Evolutionary conservation across 2,888 invertebrate genomes (phyloP), one percentile per base, ranked within the genome.

Genomic region (Dicycla oo): DNA sequence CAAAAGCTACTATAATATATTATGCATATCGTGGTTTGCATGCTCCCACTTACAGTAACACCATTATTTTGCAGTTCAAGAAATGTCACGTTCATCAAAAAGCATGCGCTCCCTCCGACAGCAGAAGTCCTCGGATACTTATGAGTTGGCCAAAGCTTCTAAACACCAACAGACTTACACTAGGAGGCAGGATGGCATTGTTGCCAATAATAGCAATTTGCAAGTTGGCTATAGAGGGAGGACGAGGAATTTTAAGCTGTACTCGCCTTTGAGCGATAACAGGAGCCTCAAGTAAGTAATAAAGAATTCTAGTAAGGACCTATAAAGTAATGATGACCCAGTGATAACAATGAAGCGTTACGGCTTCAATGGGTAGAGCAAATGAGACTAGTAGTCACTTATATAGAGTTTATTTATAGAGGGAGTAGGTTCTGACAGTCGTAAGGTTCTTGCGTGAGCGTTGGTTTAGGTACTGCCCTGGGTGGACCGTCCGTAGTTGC

Each of bases 81-180:
- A 82, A 69, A 51, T 73, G 10, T 83, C 87, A 0, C 63, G 64
- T 1, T 69, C 82, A 15, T 61, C 85, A 2, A 81, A 72, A 34
- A 87, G 84, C 61, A 67, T 79, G 51, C 80, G 84, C 0, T 80
- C 82, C 1, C 64, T 78, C 0, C 64, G 60, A 6, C 58, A 65
- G 6, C 79, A 82, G 7, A 45, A 57, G 4, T 67, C 57, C 7
- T 26, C 64, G 13, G 71, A 78, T 20, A 20, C 65, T 4, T 20
- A 43, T 8, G 66, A 68, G 0, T 23, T 73, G 30, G 8, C 45
- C 54, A 75, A 57, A 15, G 53, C 57, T 0, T 70, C 80, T 0
- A 89, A 84, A 30, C 76, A 87, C 20, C 73, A 86, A 34, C 88
- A 87, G 49, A 86, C 86, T 0, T 81, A 84, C 57, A 75, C 83